These are phyloP conservation scores for Drosophila pectinifera DNA, from an alignment of 1,140 invertebrate genomes.

Conservation along the genomic window DNA sequence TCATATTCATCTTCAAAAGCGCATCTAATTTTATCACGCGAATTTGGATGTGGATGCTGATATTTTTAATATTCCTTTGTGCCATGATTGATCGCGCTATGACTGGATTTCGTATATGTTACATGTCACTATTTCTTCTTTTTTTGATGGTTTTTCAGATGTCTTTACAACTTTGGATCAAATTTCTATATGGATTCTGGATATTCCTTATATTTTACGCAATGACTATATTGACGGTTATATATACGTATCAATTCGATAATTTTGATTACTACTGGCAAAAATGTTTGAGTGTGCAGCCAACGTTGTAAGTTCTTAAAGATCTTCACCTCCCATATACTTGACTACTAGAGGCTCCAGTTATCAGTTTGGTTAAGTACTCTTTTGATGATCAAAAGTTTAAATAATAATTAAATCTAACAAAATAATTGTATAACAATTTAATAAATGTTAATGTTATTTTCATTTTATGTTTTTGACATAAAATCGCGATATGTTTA, in stretches of 20 bases:
- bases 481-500: no score
- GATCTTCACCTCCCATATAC: no score
- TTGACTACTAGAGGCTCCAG: no score
- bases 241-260: slow-evolving; percentile 99
- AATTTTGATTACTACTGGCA: slow-evolving; percentile 94
- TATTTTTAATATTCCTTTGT: slow-evolving; percentile 96
- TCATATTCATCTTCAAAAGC: slow-evolving; percentile 87
- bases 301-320: slow-evolving; percentile 89
- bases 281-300: slow-evolving; percentile 90
- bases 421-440: no score
- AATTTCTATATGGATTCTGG: slow-evolving; percentile 97
- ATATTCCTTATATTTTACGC: slow-evolving; percentile 98
- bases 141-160: slow-evolving; percentile 98
- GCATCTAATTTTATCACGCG: slow-evolving; percentile 91
- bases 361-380: no score
- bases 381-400: no score
- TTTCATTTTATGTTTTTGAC: no score
- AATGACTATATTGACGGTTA: slow-evolving; percentile 96
- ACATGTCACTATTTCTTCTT: slow-evolving; percentile 97
- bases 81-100: slow-evolving; percentile 94
- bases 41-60: slow-evolving; percentile 98
- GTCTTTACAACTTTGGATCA: slow-evolving; percentile 95
- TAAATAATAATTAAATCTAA: no score
- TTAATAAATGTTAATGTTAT: no score
- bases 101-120: slow-evolving; percentile 97